A percentile compares a stretch with the other conserved stretches of the same genome.
These are phyloP conservation scores for Thereva nobilitata DNA, from an alignment of 2,888 invertebrate genomes.

Conservation along the genomic window DNA sequence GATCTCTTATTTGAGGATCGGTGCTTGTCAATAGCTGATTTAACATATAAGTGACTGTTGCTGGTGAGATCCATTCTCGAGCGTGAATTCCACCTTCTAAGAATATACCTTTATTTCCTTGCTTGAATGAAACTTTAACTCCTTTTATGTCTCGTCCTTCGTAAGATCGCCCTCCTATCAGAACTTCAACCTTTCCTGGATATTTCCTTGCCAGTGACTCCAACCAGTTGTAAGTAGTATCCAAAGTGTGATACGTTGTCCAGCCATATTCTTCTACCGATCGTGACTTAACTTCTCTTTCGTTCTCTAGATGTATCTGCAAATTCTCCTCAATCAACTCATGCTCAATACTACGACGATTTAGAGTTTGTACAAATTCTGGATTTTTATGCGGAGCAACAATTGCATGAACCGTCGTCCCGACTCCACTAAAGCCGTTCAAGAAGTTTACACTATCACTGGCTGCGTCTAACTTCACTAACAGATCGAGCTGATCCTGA, in stretches of 20 bases:
- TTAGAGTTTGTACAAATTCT: constrained; percentile 29
- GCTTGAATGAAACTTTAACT: constrained; percentile 61
- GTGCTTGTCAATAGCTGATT: constrained; percentile 66
- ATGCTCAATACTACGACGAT: constrained; percentile 18
- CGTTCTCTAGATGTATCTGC: constrained; percentile 8
- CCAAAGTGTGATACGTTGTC: constrained; percentile 51
- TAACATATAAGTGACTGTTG: constrained; percentile 65
- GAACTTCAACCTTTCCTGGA: constrained; percentile 59
- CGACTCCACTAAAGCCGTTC: not conserved
- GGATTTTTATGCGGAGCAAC: constrained; percentile 35
- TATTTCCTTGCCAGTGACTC: constrained; percentile 58
- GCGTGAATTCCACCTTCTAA: constrained; percentile 71
- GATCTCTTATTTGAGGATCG: constrained; percentile 58
- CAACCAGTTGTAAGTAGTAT: constrained; percentile 64
- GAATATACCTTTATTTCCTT: constrained; percentile 62
- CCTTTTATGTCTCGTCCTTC: constrained; percentile 67
- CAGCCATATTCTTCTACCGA: constrained; percentile 45
- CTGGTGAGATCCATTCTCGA: constrained; percentile 76
- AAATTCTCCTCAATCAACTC: constrained; percentile 14
- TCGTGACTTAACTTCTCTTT: not conserved
- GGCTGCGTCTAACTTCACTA: constrained; percentile 46
- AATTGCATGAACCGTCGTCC: constrained; percentile 7
- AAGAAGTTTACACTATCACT: constrained; percentile 36
- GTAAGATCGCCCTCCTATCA: constrained; percentile 62
- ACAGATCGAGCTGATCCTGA: too few relatives aligned